phyloP scores from a whole-genome alignment of 2,797 vertebrate genomes.

The Fundulus diaphanus region DNA sequence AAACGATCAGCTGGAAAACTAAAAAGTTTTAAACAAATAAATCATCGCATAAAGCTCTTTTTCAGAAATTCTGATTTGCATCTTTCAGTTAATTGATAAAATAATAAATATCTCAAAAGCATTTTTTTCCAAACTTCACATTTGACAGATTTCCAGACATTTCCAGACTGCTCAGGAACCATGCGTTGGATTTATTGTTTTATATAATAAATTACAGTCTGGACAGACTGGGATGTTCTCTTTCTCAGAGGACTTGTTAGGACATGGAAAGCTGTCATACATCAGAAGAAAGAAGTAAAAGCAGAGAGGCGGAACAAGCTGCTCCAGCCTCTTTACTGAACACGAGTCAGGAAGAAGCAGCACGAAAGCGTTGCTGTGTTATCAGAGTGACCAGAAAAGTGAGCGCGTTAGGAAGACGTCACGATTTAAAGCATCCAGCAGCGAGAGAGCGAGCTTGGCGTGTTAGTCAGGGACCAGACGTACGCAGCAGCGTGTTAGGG shows the following conservation, averaged over 20 bases:
- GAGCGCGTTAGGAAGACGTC: constrained; percentile 39
- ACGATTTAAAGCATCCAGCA: constrained; percentile 51
- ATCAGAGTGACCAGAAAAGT: constrained; percentile 51
- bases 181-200: background rate
- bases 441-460: constrained; percentile 64
- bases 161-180: background rate
- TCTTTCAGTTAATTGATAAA: background rate
- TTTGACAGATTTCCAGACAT: background rate
- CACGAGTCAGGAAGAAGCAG: constrained; percentile 55
- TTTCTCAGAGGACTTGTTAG: constrained; percentile 15
- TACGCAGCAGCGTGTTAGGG: constrained; percentile 74
- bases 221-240: background rate
- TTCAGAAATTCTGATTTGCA: background rate
- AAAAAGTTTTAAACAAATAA: too few relatives aligned
- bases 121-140: background rate
- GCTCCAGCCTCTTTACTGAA: constrained; percentile 40
- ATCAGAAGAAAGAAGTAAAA: constrained; percentile 40
- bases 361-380: constrained; percentile 41
- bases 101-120: background rate
- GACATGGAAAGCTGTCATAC: constrained; percentile 42
- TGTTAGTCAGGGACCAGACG: constrained; percentile 84
- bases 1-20: too few relatives aligned
- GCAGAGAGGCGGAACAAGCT: constrained; percentile 38
- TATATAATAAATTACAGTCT: background rate
- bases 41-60: background rate